Percentiles rank a stretch among this genome's conserved stretches.
Conservation (phyloP, 2,888 invertebrate genomes). For the Cataglyphis altisquamis region DNA sequence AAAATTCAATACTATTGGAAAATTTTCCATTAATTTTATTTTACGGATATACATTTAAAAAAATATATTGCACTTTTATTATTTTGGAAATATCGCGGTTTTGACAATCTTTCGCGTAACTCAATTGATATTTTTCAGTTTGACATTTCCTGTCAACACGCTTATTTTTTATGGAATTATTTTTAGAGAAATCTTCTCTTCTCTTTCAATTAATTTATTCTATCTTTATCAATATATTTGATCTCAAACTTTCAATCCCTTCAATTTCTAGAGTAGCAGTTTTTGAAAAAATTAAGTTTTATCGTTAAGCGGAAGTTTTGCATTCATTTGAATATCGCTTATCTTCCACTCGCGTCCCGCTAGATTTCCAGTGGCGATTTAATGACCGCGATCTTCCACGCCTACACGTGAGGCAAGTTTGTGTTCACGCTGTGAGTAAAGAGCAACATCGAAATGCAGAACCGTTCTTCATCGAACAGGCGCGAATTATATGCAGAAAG, state of each 20-base stretch:
- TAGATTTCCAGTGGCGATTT: conserved; percentile 58
- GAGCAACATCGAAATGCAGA: conserved; percentile 72
- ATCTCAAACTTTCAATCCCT: not conserved
- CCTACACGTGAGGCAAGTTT: conserved; percentile 69
- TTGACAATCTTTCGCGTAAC: not conserved
- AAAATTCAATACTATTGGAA: not conserved
- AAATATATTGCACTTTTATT: not conserved
- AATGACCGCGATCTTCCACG: conserved; percentile 76
- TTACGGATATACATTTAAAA: not conserved
- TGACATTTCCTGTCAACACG: not conserved
- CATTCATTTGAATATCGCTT: conserved; percentile 45
- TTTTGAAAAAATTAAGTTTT: not conserved
- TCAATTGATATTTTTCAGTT: not conserved
- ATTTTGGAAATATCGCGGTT: not conserved
- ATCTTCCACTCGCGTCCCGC: conserved; percentile 6
- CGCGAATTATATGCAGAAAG: conserved; percentile 34
- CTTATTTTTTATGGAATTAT: not conserved
- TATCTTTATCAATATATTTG: not conserved
- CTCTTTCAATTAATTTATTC: not conserved
- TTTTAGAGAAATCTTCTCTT: not conserved
- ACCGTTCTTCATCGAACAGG: conserved; percentile 27
- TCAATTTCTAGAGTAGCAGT: not conserved
- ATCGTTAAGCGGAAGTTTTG: conserved; percentile 19
- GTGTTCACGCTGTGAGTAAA: conserved; percentile 52
- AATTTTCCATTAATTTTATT: not conserved